Percentiles rank a stretch among this genome's conserved stretches.
These are phyloP conservation scores for Butastur rufipennis DNA, from an alignment of 2,113 vertebrate genomes.

Conservation along the genomic window DNA sequence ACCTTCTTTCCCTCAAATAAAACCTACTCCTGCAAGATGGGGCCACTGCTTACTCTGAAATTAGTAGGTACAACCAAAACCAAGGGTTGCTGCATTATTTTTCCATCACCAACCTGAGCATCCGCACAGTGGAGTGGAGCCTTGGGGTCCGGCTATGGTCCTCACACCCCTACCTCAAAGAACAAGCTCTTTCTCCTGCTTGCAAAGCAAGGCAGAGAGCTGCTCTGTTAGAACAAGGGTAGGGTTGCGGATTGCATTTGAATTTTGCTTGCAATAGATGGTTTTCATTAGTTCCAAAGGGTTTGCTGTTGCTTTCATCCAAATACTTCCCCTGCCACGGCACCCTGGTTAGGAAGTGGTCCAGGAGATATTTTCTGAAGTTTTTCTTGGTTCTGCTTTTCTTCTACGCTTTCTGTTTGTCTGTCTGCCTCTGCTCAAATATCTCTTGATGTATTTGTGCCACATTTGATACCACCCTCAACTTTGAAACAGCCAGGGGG, in stretches of 20 bases:
- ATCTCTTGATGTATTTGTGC: not conserved
- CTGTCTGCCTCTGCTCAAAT: not conserved
- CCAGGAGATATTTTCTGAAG: not conserved
- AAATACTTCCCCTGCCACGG: not conserved
- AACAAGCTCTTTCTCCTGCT: not conserved
- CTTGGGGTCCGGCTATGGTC: fast-evolving
- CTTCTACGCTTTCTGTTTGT: not conserved
- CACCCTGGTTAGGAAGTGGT: not conserved
- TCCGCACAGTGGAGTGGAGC: fast-evolving
- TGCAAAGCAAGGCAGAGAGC: not conserved
- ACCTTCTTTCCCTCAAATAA: not conserved
- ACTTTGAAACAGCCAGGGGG: not conserved
- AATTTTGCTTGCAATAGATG: not conserved
- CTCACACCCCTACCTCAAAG: not conserved
- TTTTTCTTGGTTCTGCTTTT: not conserved
- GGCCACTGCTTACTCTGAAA: not conserved
- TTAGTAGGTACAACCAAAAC: not conserved
- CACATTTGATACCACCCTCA: fast-evolving
- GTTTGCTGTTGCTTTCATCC: not conserved
- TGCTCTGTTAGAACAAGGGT: not conserved
- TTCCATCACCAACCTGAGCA: not conserved
- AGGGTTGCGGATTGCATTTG: not conserved
- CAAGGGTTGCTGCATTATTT: not conserved
- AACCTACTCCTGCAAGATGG: not conserved
- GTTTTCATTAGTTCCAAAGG: not conserved